These are phyloP conservation scores for Hephaestus fuliginosus DNA, from an alignment of 2,797 vertebrate genomes.

Conservation along the genomic window DNA sequence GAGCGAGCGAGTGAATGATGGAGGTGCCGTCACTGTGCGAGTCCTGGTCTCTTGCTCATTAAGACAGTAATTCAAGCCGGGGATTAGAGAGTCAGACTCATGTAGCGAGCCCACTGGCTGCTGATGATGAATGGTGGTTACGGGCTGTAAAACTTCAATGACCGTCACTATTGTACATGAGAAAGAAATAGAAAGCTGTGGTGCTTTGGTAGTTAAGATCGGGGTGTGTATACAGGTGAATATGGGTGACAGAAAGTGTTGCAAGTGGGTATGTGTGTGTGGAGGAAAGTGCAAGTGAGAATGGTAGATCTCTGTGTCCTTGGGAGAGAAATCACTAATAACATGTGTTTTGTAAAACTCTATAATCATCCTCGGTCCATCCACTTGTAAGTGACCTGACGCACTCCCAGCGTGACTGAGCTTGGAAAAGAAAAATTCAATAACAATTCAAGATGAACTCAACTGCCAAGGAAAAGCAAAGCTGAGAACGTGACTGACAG, in stretches of 20 bases:
- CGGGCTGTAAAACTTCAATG: constrained; percentile 52
- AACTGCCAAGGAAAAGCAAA: constrained; percentile 6
- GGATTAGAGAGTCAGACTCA: constrained; percentile 70
- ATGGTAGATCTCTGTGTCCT: constrained; percentile 14
- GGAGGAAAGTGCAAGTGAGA: neutral
- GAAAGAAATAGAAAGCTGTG: constrained; percentile 10
- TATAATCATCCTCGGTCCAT: constrained; percentile 38
- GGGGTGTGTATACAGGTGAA: neutral
- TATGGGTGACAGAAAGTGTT: neutral
- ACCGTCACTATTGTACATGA: constrained; percentile 24
- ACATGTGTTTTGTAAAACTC: constrained; percentile 15
- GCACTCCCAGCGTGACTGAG: constrained; percentile 3
- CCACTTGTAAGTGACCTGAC: constrained; percentile 6
- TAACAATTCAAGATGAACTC: constrained; percentile 27
- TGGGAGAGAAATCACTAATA: constrained; percentile 22
- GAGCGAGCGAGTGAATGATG: constrained; percentile 67
- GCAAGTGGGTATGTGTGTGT: neutral
- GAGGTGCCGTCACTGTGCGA: constrained; percentile 61
- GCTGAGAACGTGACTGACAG: constrained; percentile 22
- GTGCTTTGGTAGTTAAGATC: constrained; percentile 17
- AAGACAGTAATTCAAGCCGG: constrained; percentile 76
- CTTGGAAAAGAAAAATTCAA: constrained; percentile 35
- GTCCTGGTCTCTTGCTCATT: constrained; percentile 73
- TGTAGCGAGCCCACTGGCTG: constrained; percentile 54
- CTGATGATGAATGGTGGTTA: constrained; percentile 64